Evolutionary conservation across 2,797 vertebrate genomes (phyloP), one percentile per base, ranked within the genome.

Genomic region (Periparus ater): DNA sequence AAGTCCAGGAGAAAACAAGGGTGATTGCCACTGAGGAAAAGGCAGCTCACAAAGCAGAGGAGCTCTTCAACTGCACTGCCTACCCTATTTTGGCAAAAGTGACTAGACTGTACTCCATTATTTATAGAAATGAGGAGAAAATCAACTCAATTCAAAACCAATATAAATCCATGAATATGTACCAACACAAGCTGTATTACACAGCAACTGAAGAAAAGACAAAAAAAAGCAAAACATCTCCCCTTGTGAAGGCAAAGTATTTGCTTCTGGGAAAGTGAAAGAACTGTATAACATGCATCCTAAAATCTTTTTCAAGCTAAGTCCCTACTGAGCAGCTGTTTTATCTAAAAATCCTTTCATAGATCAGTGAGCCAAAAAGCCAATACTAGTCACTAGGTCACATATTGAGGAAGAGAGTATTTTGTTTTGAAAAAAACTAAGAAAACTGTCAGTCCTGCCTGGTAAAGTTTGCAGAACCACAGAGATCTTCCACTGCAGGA

Each of bases 261-360:
- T 77, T 89, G 68, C 70, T 85, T 58, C 76, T 71, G 68, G 30
- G 58, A 48, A 95, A 88, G 67, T 50, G 34, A 72, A 86, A 92
- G 73, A 77, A 54, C 30, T 17, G 50, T 38, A 3, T 17, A 80
- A 88, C 13, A n/a, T 55, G 42, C 22, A 76, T 82, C 17, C 72
- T 60, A 75, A 87, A 89, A 54, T 42, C 42, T 71, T 90, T 90
- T 95, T 68, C 75, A 85, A 70, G 51, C 27, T 5, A 60, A 58
- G 38, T 85, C 82, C 83, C 84, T 65, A 62, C n/a, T 70, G 86
- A 74, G 57, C 50, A 89, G 45, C 44, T 65, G 51, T 92, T 66
- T 77, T 79, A 95, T 93, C 83, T 67, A 78, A 94, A 96, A 96
- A 92, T 65, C 42, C 82, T 77, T 92, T 92, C 73, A 80, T 27